These are phyloP conservation scores for Dipodomys ordii DNA, from an alignment of 2,113 vertebrate species.

Conservation along the genomic window DNA sequence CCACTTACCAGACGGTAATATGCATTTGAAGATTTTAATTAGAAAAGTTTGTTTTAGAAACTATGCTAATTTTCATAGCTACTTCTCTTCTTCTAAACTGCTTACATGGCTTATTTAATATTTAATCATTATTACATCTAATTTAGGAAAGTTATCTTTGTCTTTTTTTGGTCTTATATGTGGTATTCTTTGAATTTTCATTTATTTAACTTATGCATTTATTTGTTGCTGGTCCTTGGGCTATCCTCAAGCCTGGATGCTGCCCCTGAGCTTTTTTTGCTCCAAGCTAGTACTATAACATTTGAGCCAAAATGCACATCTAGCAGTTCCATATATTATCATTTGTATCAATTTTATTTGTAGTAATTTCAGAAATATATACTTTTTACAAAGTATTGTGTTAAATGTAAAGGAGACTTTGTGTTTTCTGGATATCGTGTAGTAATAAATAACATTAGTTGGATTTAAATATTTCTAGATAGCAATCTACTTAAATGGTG, in stretches of 20 bases:
- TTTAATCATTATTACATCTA: not conserved
- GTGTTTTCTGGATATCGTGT: not conserved
- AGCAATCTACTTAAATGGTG: not conserved
- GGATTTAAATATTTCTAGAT: not conserved
- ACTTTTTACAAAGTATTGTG: not conserved
- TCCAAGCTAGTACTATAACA: too few relatives aligned
- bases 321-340: constrained; percentile 42
- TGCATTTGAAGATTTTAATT: constrained; percentile 54
- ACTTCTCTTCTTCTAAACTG: constrained; percentile 13
- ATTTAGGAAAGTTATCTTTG: constrained; percentile 46
- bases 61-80: constrained; percentile 10
- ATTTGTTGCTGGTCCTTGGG: not conserved
- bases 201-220: constrained; percentile 50
- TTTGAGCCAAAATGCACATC: too few relatives aligned
- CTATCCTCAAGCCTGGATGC: not conserved
- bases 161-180: not conserved
- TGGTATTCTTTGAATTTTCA: constrained; percentile 35
- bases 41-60: constrained; percentile 45
- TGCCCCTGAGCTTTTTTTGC: too few relatives aligned
- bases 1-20: constrained; percentile 30
- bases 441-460: not conserved
- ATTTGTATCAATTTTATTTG: constrained; percentile 31
- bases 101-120: constrained; percentile 29
- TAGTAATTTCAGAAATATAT: not conserved
- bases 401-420: not conserved